Base-by-base conservation (phyloP, 2,797 vertebrate species). In the Clarias pachynema region DNA sequence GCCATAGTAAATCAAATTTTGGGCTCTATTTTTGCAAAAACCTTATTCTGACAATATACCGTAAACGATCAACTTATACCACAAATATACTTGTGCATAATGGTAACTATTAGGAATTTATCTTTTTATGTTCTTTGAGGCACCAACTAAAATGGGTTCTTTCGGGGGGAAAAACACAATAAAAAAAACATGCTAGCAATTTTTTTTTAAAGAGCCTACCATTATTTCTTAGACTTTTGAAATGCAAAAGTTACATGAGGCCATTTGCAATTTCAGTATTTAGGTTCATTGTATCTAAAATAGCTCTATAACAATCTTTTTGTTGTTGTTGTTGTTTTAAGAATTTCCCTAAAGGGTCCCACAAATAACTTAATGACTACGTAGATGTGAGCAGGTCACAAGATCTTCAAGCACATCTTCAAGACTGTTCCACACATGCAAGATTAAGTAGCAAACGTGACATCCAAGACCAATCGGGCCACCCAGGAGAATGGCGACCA, bases 361-460 rank as follows among this genome's bases (percentile, higher is more conserved):
- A 91, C 93, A 95, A 94, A 92, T 93, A 95, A 93, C 94, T 92
- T 96, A 95, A 96, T 94, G 94, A 95, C 95, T 95, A 91, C 94
- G 94, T 94, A 96, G 94, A 95, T 91, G 90, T 90, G 93, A 95
- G 89, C 91, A 87, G 77, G 83, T 89, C 77, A 82, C 40, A 90
- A 94, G 94, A 94, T 96, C 93, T 94, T 95, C 93, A 95, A 96
- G 95, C 94, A 95, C 91, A 92, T 97, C 96, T 63, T 79, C 15
- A 65, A 95, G 96, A 94, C 96, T 96, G 96, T 93, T 97, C 97
- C 97, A 97, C 96, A 98, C 97, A 97, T 95, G 96, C 96, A 97
- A 99, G 97, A 99, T 98, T 98, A 98, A 98, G 98, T 97, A 98
- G 97, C 97, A 96, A 95, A 95, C 97, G 97, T 98, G 97, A 98